These are phyloP conservation scores for Melanotaenia boesemani DNA, from an alignment of 2,797 vertebrate species.

Conservation along the genomic window DNA sequence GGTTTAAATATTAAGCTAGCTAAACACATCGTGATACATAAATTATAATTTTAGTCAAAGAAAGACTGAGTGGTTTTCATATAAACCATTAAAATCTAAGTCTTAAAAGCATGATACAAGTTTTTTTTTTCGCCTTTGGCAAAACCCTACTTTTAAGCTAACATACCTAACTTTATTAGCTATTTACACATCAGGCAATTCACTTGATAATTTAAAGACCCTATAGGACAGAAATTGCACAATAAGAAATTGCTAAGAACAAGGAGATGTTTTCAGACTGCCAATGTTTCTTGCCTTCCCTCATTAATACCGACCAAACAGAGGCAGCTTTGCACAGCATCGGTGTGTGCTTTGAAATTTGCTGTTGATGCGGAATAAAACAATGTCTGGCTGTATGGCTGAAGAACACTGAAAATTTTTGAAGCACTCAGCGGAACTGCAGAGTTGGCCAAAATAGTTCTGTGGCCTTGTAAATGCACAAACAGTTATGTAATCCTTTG, in stretches of 20 bases:
- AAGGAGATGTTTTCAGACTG: neutral
- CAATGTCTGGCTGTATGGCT: too few relatives aligned
- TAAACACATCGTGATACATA: neutral
- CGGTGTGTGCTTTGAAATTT: neutral
- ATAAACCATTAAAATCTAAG: too few relatives aligned
- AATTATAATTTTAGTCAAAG: too few relatives aligned
- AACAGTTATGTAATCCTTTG: neutral
- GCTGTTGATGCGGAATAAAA: too few relatives aligned
- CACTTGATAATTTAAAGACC: neutral
- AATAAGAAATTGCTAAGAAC: neutral
- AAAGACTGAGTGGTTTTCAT: too few relatives aligned
- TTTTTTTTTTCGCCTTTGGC: neutral
- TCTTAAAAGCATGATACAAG: neutral
- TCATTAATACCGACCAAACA: neutral
- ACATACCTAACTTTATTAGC: neutral
- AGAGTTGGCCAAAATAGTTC: neutral
- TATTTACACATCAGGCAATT: neutral
- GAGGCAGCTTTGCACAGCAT: neutral
- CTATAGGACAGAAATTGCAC: neutral
- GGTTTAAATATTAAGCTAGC: neutral
- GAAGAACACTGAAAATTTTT: too few relatives aligned
- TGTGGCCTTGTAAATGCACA: neutral
- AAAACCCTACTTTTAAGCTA: neutral
- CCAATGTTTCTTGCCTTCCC: neutral
- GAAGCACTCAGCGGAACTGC: too few relatives aligned